These are phyloP conservation scores for Encarsia formosa DNA, from an alignment of 2,888 invertebrate genomes.

Conservation along the genomic window DNA sequence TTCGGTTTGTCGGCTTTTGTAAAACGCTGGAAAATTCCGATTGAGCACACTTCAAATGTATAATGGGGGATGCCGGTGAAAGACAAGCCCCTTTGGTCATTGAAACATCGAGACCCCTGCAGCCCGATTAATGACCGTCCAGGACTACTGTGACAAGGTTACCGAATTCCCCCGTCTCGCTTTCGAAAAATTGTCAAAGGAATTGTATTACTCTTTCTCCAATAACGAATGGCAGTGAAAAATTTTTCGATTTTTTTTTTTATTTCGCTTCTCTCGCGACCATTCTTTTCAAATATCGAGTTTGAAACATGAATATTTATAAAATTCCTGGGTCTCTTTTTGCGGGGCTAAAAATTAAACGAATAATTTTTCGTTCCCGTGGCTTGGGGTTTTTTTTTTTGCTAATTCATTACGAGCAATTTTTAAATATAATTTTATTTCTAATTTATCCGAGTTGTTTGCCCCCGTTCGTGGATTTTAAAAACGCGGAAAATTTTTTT, in stretches of 20 bases:
- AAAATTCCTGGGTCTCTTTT: too few species aligned
- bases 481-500: too few species aligned
- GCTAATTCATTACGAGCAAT: too few species aligned
- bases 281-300: too few species aligned
- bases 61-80: constrained; percentile 1
- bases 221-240: neutral
- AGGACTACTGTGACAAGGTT: constrained; percentile 10
- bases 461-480: too few species aligned
- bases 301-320: too few species aligned
- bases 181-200: constrained; percentile 11
- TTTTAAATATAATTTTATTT: too few species aligned
- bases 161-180: constrained; percentile 8
- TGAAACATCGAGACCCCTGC: constrained; percentile 18
- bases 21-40: constrained; percentile 17
- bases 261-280: too few species aligned
- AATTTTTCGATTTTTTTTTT: constrained; percentile 1
- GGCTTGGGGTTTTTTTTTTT: too few species aligned
- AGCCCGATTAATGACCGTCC: constrained; percentile 16
- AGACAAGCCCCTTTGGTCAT: neutral
- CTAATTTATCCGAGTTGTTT: too few species aligned
- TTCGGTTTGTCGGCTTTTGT: constrained; percentile 7
- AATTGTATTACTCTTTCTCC: constrained; percentile 14
- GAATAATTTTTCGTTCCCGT: too few species aligned
- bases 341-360: too few species aligned
- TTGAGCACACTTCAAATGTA: constrained; percentile 13